Conservation (phyloP, 2,797 vertebrate species). For the Gastrophryne carolinensis region DNA sequence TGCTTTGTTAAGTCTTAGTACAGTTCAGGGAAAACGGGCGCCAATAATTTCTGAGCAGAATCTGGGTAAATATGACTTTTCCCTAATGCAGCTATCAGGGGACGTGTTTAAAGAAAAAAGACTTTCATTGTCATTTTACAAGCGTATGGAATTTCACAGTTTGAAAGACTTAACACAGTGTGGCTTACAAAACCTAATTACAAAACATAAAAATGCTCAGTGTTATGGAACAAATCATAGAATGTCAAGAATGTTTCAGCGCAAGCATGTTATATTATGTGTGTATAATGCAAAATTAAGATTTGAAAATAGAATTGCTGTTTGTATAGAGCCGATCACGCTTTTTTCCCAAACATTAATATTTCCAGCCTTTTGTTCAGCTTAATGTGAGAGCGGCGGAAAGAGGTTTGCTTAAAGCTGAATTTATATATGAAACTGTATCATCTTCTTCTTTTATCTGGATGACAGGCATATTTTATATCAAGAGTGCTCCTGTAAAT, state of each 20-base stretch:
- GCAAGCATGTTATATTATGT: slow-evolving; percentile 43
- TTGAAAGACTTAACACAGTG: slow-evolving; percentile 68
- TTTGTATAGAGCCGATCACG: slow-evolving; percentile 53
- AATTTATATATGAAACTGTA: slow-evolving; percentile 13
- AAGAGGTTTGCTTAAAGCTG: slow-evolving; percentile 26
- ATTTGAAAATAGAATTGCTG: slow-evolving; percentile 56
- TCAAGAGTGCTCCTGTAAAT: neutral
- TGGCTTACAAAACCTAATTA: slow-evolving; percentile 75
- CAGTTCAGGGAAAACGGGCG: slow-evolving; percentile 56
- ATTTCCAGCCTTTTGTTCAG: slow-evolving; percentile 35
- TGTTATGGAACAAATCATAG: slow-evolving; percentile 68
- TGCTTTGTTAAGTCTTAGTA: slow-evolving; percentile 59
- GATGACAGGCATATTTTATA: neutral
- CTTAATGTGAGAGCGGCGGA: neutral
- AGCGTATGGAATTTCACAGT: slow-evolving; percentile 73
- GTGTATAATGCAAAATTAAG: slow-evolving; percentile 57
- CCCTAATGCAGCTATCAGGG: slow-evolving; percentile 73
- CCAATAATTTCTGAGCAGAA: slow-evolving; percentile 72
- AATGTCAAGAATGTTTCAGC: slow-evolving; percentile 57
- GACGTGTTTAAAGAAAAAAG: slow-evolving; percentile 76
- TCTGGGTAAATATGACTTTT: slow-evolving; percentile 68
- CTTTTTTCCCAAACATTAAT: slow-evolving; percentile 30
- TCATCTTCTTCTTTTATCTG: slow-evolving; percentile 6
- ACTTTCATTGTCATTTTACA: slow-evolving; percentile 73
- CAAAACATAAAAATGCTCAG: slow-evolving; percentile 71